Base-by-base conservation (phyloP, 2,888 invertebrate species). In the Campoplex capitator region DNA sequence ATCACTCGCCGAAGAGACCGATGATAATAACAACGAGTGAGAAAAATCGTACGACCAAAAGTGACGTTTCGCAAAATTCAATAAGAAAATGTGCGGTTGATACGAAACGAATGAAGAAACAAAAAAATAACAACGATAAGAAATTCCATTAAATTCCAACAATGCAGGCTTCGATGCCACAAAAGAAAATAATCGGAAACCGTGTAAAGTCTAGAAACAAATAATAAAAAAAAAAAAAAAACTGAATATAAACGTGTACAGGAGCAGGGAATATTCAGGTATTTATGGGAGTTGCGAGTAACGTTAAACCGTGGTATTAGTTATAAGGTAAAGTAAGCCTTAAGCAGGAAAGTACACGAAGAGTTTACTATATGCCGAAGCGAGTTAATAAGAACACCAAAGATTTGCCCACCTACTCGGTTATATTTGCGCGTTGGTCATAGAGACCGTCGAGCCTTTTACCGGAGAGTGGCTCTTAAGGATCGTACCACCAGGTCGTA, bases 381-480 rank as follows among this genome's bases (percentile, higher is more conserved):
- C 70, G 18, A 71, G 83, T 65, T 56, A 62, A 81, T 51, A 75
- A 80, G 71, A 86, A 84, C 76, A 83, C 58, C 83, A 75, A 58
- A 79, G 56, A 68, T 77, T 56, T 74, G 51, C 62, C 74, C 76
- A 86, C 80, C 83, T 86, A 80, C 86, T 86, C 80, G 86, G 62
- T 58, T 73, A 86, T 86, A 87, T 87, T 78, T 74, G 86, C 86
- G 54, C 74, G 74, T 70, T 76, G 84, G 77, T 87, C 89, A 85
- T 62, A 88, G 3, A 88, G 3, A 38, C 86, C 70, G 88, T 88
- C 74, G 89, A 84, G 88, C 84, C 88, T 88, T 88, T 88, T 87
- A 83, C 84, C 86, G 54, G 85, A 86, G 85, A 88, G 85, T 79
- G 78, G 75, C 65, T 84, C 83, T 62, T 86, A 79, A 70, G 65